Percentiles rank a stretch among this genome's conserved stretches.
Conservation (phyloP, 2,113 vertebrate species). For the Arizona elegans region DNA sequence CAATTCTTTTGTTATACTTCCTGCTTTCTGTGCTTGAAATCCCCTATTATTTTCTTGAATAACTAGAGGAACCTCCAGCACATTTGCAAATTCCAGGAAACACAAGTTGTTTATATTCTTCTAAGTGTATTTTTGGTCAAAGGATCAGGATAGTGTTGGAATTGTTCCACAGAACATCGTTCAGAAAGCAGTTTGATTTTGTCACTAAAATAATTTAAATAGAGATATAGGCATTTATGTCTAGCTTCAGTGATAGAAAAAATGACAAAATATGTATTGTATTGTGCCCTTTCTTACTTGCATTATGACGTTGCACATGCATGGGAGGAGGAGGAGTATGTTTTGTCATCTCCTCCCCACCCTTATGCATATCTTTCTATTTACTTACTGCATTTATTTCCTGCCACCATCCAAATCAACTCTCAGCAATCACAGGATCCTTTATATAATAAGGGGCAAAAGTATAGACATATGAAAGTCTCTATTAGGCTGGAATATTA, state of each 20-base stretch:
- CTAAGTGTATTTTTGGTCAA: neutral
- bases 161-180: neutral
- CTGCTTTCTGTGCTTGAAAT: neutral
- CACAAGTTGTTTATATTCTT: neutral
- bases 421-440: neutral
- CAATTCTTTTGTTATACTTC: neutral
- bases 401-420: neutral
- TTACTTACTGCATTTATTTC: neutral
- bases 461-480: neutral
- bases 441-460: neutral
- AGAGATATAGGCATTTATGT: neutral
- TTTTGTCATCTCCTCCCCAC: neutral
- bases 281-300: neutral
- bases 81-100: neutral
- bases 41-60: neutral
- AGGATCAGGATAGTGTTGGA: neutral
- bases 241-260: neutral
- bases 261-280: neutral
- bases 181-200: neutral
- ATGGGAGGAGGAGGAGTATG: neutral
- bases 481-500: neutral
- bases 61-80: neutral
- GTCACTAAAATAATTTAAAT: neutral
- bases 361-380: neutral
- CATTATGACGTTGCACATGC: neutral